phyloP scores from a whole-genome alignment of 2,888 invertebrate genomes.

The Galerucella nymphaeae region DNA sequence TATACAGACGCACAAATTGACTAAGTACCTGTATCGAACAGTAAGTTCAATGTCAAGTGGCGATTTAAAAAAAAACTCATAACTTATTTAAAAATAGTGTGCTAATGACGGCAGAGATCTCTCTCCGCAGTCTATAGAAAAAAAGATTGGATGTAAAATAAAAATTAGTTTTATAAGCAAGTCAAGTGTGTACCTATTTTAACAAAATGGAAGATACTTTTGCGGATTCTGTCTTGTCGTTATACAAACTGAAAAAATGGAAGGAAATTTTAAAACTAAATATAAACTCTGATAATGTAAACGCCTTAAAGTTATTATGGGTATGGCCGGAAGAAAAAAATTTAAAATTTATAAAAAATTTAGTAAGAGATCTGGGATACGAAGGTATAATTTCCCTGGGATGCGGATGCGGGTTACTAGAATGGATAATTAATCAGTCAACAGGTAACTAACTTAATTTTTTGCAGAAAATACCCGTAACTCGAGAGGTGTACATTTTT shows the following conservation, averaged over 20 bases:
- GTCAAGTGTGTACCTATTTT: background rate
- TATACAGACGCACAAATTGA: background rate
- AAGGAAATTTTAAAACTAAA: conserved; percentile 65
- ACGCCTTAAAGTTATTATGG: conserved; percentile 71
- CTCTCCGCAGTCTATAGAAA: background rate
- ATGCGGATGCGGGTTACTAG: conserved; percentile 84
- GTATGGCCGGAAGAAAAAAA: conserved; percentile 77
- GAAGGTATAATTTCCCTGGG: conserved; percentile 75
- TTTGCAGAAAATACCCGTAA: background rate
- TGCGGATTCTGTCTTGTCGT: conserved; percentile 61
- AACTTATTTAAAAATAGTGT: conserved; percentile 29
- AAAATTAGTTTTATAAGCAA: too few relatives aligned
- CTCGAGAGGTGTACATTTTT: too few relatives aligned
- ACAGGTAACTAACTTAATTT: conserved; percentile 66
- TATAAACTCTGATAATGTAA: conserved; percentile 65
- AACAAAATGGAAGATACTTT: conserved; percentile 51
- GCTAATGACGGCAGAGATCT: background rate
- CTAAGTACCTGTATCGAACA: background rate
- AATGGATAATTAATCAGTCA: conserved; percentile 79
- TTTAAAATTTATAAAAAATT: conserved; percentile 69
- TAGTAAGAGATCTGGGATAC: conserved; percentile 65
- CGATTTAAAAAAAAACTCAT: conserved; percentile 26
- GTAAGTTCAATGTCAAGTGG: conserved; percentile 22
- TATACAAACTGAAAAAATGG: conserved; percentile 64
- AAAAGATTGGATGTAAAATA: conserved; percentile 5